Evolutionary conservation across 1,140 invertebrate species (phyloP), one percentile per base, ranked within the genome.

Genomic region (Drosophila watanabei): DNA sequence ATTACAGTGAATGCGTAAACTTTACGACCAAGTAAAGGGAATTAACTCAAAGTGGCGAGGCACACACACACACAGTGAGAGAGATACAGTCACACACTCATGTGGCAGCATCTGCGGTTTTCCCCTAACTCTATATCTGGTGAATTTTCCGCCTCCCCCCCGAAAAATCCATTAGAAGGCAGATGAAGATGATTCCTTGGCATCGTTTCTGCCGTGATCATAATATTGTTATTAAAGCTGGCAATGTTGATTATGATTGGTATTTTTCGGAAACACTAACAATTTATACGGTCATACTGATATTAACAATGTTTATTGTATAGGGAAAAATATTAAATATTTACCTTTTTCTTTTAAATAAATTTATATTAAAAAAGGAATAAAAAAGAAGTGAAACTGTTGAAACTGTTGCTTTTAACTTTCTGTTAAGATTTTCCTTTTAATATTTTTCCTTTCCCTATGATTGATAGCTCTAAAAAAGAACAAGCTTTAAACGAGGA

Each of bases 1-100:
- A 85, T 85, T 85, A 85, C 82, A 85, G 82, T 70, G 82, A 85
- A 85, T 85, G 82, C 82, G 82, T 85, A 85, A 85, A 85, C 78
- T 85, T 85, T 85, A 85, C 82, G 82, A 85, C 64, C 81, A 84
- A 84, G 76, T 75, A 80, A 84, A 68, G 81, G 81, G 76, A 84
- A 84, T 84, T 84, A 84, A 84, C 80, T 83, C 51, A 79, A 84
- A 83, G 75, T 83, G 76, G 64, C 76, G 61, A 62, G 39, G 35
- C 46, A 52, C 46, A 54, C 41, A 46, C 71, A 20, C 59, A 45
- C 51, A 48, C 71, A n/a, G n/a, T n/a, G 8, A 43, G 41, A 10
- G 59, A 62, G 35, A 24, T 37, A 54, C 43, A 49, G 30, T 43
- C 61, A 24, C 68, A 46, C 54, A 48, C 79, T 62, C 73, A 82